Evolutionary conservation across 2,113 vertebrate genomes (phyloP).

Genomic region (Indri indri): DNA sequence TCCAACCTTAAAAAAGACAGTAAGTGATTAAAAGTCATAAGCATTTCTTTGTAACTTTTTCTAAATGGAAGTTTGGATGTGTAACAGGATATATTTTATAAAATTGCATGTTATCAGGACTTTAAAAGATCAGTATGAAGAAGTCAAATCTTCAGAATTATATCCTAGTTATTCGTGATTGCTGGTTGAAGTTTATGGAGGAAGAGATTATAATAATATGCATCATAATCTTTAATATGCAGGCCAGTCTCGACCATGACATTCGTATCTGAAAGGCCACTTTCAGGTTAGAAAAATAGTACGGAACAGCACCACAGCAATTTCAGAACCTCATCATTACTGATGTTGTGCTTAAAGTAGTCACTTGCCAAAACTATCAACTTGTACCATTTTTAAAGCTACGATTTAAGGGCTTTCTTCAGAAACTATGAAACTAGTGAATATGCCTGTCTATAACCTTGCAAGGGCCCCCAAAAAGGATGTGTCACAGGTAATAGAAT

Average conservation of each 20-base stretch:
- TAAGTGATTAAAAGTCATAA: neutral
- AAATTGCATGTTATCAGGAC: neutral
- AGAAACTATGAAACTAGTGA: constrained; percentile 25
- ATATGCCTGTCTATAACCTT: constrained; percentile 35
- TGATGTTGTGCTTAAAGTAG: neutral
- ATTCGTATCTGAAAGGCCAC: neutral
- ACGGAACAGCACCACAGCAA: neutral
- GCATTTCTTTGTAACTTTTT: neutral
- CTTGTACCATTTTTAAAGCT: neutral
- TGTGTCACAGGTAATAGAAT: constrained; percentile 50
- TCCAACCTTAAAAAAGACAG: neutral
- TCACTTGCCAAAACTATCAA: neutral
- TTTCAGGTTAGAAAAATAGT: constrained; percentile 57
- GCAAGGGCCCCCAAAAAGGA: neutral
- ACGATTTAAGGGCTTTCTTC: constrained; percentile 12
- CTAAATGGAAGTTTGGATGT: neutral
- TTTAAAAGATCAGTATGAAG: neutral
- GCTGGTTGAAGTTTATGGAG: constrained; percentile 28
- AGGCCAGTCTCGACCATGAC: neutral
- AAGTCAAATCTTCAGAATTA: neutral
- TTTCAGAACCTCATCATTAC: constrained; percentile 13
- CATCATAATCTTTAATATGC: neutral
- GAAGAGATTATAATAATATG: neutral
- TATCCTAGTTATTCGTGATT: neutral
- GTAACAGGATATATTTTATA: neutral